These are phyloP conservation scores for Chlorops oryzae DNA, from an alignment of 1,140 invertebrate genomes.

Conservation along the genomic window DNA sequence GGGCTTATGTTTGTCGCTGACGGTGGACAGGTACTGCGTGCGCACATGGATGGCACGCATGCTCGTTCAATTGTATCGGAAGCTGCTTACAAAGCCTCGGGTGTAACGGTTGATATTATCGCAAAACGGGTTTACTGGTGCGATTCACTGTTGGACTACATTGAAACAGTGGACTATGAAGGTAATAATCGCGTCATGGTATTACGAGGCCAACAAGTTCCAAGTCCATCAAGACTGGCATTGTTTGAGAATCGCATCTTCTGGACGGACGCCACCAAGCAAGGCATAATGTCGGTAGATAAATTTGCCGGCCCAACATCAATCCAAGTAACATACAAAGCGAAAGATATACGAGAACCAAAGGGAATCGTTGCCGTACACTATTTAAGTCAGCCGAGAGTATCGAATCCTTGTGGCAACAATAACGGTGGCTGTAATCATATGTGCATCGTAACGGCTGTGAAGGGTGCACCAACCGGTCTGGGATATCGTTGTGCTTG, in stretches of 20 bases:
- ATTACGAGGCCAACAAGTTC: conserved; percentile 75
- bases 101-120: conserved; percentile 79
- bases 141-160: conserved; percentile 92
- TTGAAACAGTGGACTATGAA: conserved; percentile 94
- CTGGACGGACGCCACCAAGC: conserved; percentile 94
- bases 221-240: conserved; percentile 76
- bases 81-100: conserved; percentile 84
- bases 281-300: conserved; percentile 86
- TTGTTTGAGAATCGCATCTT: conserved; percentile 88
- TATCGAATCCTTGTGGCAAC: conserved; percentile 81
- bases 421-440: conserved; percentile 91
- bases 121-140: conserved; percentile 91
- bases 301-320: conserved; percentile 75
- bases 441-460: conserved; percentile 87
- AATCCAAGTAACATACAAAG: conserved; percentile 74
- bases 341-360: conserved; percentile 72
- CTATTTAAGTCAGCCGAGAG: conserved; percentile 65
- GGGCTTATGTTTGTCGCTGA: conserved; percentile 94
- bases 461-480: conserved; percentile 64
- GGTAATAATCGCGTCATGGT: conserved; percentile 75
- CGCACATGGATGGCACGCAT: conserved; percentile 87
- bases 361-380: conserved; percentile 80
- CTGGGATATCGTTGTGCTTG: conserved; percentile 92
- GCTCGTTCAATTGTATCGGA: conserved; percentile 78
- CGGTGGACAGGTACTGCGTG: conserved; percentile 76